Percentiles rank a stretch among this genome's conserved stretches.
Conservation (phyloP, 2,797 vertebrate species). For the Oceanodroma leucorhoa region DNA sequence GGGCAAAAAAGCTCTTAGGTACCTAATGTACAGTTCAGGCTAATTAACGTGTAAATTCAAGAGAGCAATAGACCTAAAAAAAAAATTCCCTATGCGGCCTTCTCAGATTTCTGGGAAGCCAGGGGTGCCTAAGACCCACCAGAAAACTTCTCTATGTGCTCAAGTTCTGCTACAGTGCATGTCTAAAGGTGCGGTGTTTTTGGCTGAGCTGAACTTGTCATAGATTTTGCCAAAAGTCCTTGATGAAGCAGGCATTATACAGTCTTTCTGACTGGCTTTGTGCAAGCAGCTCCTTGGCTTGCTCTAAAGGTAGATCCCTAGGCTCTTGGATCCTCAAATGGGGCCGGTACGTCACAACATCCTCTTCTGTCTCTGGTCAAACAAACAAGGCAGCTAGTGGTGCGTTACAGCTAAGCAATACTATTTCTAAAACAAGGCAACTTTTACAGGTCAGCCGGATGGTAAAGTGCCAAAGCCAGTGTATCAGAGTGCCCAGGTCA, state of each 20-base stretch:
- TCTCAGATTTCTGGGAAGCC: not conserved
- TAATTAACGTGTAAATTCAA: not conserved
- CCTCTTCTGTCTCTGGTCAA: not conserved
- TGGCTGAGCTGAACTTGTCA: constrained; percentile 39
- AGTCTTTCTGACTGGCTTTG: constrained; percentile 17
- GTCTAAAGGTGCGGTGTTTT: not conserved
- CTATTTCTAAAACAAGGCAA: not conserved
- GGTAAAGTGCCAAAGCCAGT: not conserved
- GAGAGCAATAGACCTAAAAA: not conserved
- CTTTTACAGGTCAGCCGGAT: not conserved
- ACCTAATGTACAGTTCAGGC: not conserved
- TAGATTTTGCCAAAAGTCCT: constrained; percentile 32
- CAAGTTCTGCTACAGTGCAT: not conserved
- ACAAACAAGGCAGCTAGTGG: not conserved
- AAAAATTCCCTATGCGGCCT: not conserved
- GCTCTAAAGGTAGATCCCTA: not conserved
- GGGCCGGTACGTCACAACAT: not conserved
- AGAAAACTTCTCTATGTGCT: not conserved
- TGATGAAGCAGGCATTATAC: constrained; percentile 54
- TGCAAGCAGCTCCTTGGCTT: not conserved
- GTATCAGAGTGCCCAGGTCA: not conserved
- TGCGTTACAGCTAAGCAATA: not conserved
- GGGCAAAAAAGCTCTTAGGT: not conserved
- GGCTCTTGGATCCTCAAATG: not conserved
- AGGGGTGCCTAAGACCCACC: not conserved